Base-by-base conservation (phyloP, 1,140 invertebrate genomes). In the Colletes gigas region DNA sequence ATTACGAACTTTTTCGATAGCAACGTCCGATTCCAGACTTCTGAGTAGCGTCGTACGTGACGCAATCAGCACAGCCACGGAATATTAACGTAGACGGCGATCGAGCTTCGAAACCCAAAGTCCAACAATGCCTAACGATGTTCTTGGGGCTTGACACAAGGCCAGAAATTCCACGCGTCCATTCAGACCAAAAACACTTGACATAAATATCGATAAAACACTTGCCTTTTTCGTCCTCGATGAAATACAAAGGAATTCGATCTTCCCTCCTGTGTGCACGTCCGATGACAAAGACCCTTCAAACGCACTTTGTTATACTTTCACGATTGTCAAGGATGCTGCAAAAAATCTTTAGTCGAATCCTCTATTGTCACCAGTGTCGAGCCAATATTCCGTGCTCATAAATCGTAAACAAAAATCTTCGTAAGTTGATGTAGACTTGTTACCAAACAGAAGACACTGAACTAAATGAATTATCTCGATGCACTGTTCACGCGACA, bases 241-340 rank as follows among this genome's bases (percentile, higher is more conserved):
- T 52, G 14, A 1, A 3, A 54, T 15, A 39, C 50, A 57, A 72
- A 78, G 39, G 39, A 54, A 17, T 30, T 41, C 39, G 15, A 30
- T 63, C 57, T 55, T 55, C 65, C 14, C 9, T n/a, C 6, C 30
- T 15, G 8, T 39, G 30, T 2, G 52, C 70, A 55, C 15, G 12
- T 57, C 62, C 17, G 44, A 44, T n/a, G 47, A 68, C 71, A 74
- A 62, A 75, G 71, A 14, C 65, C 14, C 44, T 60, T 6, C n/a
- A 67, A 60, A 76, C 30, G n/a, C 65, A 60, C 54, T 47, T 81
- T n/a, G 72, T 67, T 83, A 63, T 67, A 81, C 82, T 76, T 59
- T 59, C 83, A 75, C 83, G 54, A 41, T 50, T 44, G 17, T 17
- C 69, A 39, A 83, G 82, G 76, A 83, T 84, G 82, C 81, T 44